Percentiles rank a stretch among this genome's conserved stretches.
These are phyloP conservation scores for Pomacea canaliculata DNA, from an alignment of 2,888 invertebrate species.

Conservation along the genomic window DNA sequence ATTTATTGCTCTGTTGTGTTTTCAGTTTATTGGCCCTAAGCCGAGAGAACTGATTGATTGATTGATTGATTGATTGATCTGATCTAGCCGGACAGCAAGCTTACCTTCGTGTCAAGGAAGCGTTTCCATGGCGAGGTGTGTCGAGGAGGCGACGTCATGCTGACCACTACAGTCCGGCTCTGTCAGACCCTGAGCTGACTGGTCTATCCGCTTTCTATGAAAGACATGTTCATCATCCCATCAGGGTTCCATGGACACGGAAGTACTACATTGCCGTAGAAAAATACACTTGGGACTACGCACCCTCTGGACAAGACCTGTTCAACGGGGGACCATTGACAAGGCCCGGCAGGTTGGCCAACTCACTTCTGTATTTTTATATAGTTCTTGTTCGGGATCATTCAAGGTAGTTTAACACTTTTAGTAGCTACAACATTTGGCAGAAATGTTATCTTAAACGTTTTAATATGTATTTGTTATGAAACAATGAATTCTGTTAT, in stretches of 20 bases:
- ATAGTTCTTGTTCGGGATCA: too few species aligned
- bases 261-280: conserved; percentile 41
- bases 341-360: conserved; percentile 39
- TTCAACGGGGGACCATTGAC: conserved; percentile 38
- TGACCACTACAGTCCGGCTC: too few species aligned
- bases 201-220: background rate
- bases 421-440: too few species aligned
- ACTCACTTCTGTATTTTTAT: too few species aligned
- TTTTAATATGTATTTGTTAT: too few species aligned
- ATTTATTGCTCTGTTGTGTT: too few species aligned
- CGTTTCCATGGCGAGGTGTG: background rate
- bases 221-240: background rate
- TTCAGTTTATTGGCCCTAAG: too few species aligned
- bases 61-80: background rate
- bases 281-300: conserved; percentile 46
- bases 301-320: conserved; percentile 40
- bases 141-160: conserved; percentile 17
- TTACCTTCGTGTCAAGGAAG: conserved; percentile 1
- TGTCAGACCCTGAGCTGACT: conserved; percentile 4
- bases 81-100: conserved; percentile 21
- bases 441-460: too few species aligned
- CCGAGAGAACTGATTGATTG: too few species aligned
- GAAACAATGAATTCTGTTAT: too few species aligned
- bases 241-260: conserved; percentile 13
- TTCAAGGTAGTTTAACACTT: too few species aligned